Evolutionary conservation across 2,888 invertebrate species (phyloP), one percentile per base, ranked within the genome.

Genomic region (Lacanobia oleracea): DNA sequence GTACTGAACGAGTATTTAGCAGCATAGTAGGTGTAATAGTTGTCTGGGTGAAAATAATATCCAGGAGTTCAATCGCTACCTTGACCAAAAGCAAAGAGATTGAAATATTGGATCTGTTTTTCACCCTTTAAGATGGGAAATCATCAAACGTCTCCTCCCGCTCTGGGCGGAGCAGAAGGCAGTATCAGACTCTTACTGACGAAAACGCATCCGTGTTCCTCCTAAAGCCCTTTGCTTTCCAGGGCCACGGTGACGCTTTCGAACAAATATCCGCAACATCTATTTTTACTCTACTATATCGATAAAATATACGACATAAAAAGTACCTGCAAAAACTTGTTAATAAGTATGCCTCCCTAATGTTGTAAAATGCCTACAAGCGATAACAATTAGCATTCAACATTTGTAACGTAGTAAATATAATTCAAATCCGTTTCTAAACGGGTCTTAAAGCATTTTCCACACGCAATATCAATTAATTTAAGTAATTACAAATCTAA

Each of bases 381-480:
- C 23, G 23, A 33, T 75, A 51, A 27, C 6, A 74, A 57, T 73
- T 18, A 56, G 18, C 7, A 40, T 53, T 53, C 33, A 14, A 2
- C 14, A 18, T 48, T 43, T 50, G 10, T 33, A 51, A 3, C 43
- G 7, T 0, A 23, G 43, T 12, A 33, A 50, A n/a, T 1, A 33
- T n/a, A 10, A 37, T n/a, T 45, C 0, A 23, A 40, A 48, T 18
- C 9, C 2, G 2, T 37, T 6, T 40, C n/a, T 7, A 16, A 27
- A n/a, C 12, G 12, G 10, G 33, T 63, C 16, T 48, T 10, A 51
- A 70, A 14, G 6, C 6, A 56, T n/a, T 23, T 59, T 6, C 2
- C 10, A 63, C 14, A 23, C 12, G 14, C 33, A 48, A 71, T 53
- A 53, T n/a, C 72, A 72, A 50, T 64, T 50, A 64, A 37, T 21